Conservation (phyloP, 2,888 invertebrate species). For the Phragmatobia fuliginosa region DNA sequence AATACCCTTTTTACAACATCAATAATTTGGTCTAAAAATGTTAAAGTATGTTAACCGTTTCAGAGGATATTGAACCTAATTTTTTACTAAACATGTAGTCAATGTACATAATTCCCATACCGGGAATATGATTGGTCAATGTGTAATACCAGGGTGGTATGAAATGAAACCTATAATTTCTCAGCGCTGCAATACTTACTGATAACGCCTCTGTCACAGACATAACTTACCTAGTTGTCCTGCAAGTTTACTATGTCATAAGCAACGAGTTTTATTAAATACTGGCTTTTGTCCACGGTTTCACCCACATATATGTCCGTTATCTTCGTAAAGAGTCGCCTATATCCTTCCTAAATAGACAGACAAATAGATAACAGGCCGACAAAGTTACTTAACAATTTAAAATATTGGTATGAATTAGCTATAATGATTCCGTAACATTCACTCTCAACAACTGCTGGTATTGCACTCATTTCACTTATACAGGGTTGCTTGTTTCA, state of each 20-base stretch:
- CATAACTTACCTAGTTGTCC: slow-evolving; percentile 58
- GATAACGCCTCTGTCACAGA: slow-evolving; percentile 60
- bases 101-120: not conserved
- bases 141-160: slow-evolving; percentile 1
- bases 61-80: not conserved
- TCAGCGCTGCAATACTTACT: slow-evolving; percentile 20
- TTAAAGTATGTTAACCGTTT: not conserved
- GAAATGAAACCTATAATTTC: slow-evolving; percentile 23
- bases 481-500: slow-evolving; percentile 25
- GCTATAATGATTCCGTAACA: slow-evolving; percentile 36
- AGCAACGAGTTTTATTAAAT: slow-evolving; percentile 46
- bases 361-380: too few relatives aligned
- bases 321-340: too few relatives aligned
- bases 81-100: not conserved
- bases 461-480: slow-evolving; percentile 38
- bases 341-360: too few relatives aligned
- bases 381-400: too few relatives aligned
- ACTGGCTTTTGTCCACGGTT: too few relatives aligned
- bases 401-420: too few relatives aligned
- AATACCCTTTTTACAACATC: too few relatives aligned
- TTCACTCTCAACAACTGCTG: slow-evolving; percentile 32
- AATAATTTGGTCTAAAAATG: too few relatives aligned
- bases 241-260: slow-evolving; percentile 55
- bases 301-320: too few relatives aligned
- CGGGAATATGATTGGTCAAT: not conserved